phyloP scores from a whole-genome alignment of 2,113 vertebrate species.

The Limnothrissa miodon region DNA sequence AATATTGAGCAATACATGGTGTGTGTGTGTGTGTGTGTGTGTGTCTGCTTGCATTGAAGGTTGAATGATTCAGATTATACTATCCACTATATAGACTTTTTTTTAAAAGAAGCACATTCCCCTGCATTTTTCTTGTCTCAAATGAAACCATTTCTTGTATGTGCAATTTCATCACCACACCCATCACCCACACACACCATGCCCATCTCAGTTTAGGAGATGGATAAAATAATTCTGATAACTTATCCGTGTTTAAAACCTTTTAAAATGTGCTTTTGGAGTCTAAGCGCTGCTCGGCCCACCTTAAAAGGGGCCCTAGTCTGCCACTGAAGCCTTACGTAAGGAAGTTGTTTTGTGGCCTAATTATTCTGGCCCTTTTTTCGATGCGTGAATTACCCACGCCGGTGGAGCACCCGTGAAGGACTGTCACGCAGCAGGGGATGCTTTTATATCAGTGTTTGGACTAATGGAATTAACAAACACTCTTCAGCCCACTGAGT shows the following conservation, averaged over 20 bases:
- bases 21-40: neutral
- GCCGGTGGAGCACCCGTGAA: neutral
- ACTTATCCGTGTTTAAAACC: neutral
- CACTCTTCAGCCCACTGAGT: slow-evolving; percentile 10
- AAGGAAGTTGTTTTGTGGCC: neutral
- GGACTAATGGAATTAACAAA: slow-evolving; percentile 19
- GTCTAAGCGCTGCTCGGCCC: neutral
- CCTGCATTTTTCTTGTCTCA: neutral
- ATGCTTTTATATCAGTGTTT: slow-evolving; percentile 7
- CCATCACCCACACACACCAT: too few species aligned
- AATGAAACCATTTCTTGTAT: neutral
- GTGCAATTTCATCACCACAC: neutral
- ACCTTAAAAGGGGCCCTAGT: slow-evolving; percentile 6
- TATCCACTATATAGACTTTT: neutral
- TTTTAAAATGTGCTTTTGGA: neutral
- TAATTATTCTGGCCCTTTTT: neutral
- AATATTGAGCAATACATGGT: neutral
- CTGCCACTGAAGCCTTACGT: neutral
- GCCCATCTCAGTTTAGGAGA: neutral
- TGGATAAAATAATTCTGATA: neutral
- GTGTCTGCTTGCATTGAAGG: neutral
- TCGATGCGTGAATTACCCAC: neutral
- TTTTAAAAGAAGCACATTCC: neutral
- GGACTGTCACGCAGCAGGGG: neutral
- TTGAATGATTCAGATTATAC: neutral